Base-by-base conservation (phyloP, 2,797 vertebrate species). In the Galagoides demidoff region DNA sequence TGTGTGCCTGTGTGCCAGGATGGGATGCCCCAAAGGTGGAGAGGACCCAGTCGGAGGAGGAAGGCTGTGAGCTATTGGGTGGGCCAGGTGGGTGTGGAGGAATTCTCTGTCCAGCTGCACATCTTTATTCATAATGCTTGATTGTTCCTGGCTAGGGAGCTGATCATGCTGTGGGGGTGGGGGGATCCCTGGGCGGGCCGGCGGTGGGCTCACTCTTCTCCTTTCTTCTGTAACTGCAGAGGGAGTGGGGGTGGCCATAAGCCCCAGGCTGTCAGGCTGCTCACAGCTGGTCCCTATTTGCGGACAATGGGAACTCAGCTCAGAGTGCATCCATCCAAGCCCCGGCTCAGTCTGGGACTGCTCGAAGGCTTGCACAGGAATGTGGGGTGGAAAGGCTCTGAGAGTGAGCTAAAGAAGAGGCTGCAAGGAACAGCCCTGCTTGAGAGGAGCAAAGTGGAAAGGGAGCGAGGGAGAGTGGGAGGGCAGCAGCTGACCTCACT, bases 201-300 rank as follows among this genome's bases (percentile, higher is more conserved):
- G 90, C 88, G 0, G 64, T 93, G 74, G 93, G 94, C 85, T 95
- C 64, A 64, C 81, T 93, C 61, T 86, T 73, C 86, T 94, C 70
- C 66, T 88, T 90, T 94, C 68, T 92, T 97, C 73, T 94, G 70
- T 94, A 95, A 93, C 85, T 94, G 66, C 70, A 95, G 68, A 23
- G 31, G 82, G 85, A 96, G 94, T 96, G 87, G 88, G 95, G 94
- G 95, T 57, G 22, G 97, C 96, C 85, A 70, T 2, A 94, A 98
- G 97, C 98, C 96, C 0, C 25, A 55, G 98, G 93, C 97, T 98
- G 96, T 96, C 84, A 88, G 98, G 98, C 97, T 97, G 95, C 85
- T 95, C 97, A 98, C 98, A 98, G 98, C 98, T 98, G 98, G 91
- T 98, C 97, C 98, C 83, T 71, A 98, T 98, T 98, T 98, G 98